Evolutionary conservation across 2,888 invertebrate genomes (phyloP), one percentile per base, ranked within the genome.

Genomic region (Scaeva pyrastri): DNA sequence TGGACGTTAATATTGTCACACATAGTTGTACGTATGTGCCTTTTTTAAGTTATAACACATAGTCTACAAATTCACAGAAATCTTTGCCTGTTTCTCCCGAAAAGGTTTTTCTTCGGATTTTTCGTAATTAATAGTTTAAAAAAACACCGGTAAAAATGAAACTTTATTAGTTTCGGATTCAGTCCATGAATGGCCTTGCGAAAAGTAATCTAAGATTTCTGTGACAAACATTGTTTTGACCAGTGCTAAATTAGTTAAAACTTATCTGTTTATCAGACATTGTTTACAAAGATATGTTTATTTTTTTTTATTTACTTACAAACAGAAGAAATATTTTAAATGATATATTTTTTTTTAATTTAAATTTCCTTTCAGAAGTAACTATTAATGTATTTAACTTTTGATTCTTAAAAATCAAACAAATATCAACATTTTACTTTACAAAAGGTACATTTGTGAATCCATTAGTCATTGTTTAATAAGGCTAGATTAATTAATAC

Each of bases 391-490:
- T 31, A 5, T 45, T 45, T 66, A 48, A 52, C 12, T 60, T 41
- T 31, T 31, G 52, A 68, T 68, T 41, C n/a, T 14, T 26, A 23
- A 23, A 41, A 62, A 41, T 43, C 19, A 48, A 66, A 39, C 39
- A 39, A 60, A 64, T 74, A 16, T 31, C 19, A 73, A 58, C 58
- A 12, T 39, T 58, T 48, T 41, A 50, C 74, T 50, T 56, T 79
- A 68, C 48, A 75, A 75, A 43, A 84, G 84, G 84, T 84, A 84
- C 84, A 60, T 71, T 75, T 72, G 79, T 84, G 78, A 74, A 70
- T 78, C 14, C 64, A 66, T 55, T 66, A 56, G 41, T 64, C 64
- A 64, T 45, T 21, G 43, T 31, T 52, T 52, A 52, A 52, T 52
- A 52, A 52, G 52, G 52, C 52, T 52, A 23, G 23, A 52, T 52